Conservation (phyloP, 2,888 invertebrate genomes). For the Tanaodytes sp. region DNA sequence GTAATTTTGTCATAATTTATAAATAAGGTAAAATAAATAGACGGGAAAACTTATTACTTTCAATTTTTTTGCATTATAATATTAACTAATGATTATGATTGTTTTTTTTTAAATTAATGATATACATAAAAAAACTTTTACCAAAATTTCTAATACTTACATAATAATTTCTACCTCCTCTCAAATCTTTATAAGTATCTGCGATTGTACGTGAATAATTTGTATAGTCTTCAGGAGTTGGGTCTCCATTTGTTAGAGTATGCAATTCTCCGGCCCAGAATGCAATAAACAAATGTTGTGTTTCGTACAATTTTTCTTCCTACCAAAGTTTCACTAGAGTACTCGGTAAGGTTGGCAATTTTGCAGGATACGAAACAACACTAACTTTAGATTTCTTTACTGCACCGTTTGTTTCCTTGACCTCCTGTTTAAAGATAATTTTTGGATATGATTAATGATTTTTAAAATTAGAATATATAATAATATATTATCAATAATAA, state of each 20-base stretch:
- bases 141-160: background rate
- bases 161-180: conserved; percentile 1
- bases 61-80: too few relatives aligned
- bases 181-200: background rate
- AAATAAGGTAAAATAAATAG: too few relatives aligned
- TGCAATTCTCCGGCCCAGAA: background rate
- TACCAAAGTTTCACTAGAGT: background rate
- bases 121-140: too few relatives aligned
- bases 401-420: too few relatives aligned
- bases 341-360: background rate
- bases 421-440: too few relatives aligned
- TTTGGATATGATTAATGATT: too few relatives aligned
- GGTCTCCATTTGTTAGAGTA: background rate
- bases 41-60: too few relatives aligned
- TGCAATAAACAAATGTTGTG: background rate
- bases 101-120: background rate
- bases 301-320: background rate
- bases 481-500: too few relatives aligned
- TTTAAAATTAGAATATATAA: too few relatives aligned
- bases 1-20: too few relatives aligned
- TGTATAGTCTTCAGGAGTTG: background rate
- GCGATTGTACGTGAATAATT: conserved; percentile 2
- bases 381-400: background rate
- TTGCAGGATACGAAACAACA: background rate
- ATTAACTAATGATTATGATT: too few relatives aligned